Base-by-base conservation (phyloP, 2,888 invertebrate species). In the Creontiades dilutus region DNA sequence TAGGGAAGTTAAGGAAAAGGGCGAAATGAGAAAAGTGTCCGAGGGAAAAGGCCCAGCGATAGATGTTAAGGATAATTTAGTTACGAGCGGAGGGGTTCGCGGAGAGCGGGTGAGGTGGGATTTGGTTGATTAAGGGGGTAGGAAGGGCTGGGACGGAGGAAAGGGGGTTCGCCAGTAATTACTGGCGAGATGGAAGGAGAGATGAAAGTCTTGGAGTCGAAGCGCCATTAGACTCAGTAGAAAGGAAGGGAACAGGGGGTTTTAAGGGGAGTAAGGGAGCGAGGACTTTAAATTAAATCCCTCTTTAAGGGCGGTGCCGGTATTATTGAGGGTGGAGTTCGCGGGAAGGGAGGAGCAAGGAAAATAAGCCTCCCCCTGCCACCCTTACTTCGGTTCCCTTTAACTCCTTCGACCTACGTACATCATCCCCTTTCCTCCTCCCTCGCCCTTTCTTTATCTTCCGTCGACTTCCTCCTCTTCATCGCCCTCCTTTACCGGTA, bases 191-290 rank as follows among this genome's bases (percentile, higher is more conserved):
- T 61, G 85, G 85, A 57, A 85, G 68, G 85, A 61, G 61, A 61
- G 85, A 85, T 85, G 85, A 85, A 85, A 85, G 85, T 85, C 85
- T 85, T 85, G 85, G 85, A 85, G 85, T 85, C 85, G 82, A 27
- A 82, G 82, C 82, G 82, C 82, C 82, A 82, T 82, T 85, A 61
- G 85, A 61, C 23, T 46, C 61, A 16, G 37, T 13, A 27, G 61
- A 61, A 48, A 61, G 47, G 47, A 57, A 57, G 28, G n/a, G n/a
- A n/a, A n/a, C n/a, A n/a, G n/a, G 5, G 27, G 23, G 5, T 16
- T 13, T 19, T 4, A 23, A 14, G 46, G 85, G 23, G 37, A 12
- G 27, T 55, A 48, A 46, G 84, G 57, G 16, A 27, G 57, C 16
- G 37, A 27, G 52, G 85, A 85, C 85, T 85, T 85, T 85, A 85